These are phyloP conservation scores for Eremophila alpestris DNA, from an alignment of 2,797 vertebrate genomes.

Conservation along the genomic window DNA sequence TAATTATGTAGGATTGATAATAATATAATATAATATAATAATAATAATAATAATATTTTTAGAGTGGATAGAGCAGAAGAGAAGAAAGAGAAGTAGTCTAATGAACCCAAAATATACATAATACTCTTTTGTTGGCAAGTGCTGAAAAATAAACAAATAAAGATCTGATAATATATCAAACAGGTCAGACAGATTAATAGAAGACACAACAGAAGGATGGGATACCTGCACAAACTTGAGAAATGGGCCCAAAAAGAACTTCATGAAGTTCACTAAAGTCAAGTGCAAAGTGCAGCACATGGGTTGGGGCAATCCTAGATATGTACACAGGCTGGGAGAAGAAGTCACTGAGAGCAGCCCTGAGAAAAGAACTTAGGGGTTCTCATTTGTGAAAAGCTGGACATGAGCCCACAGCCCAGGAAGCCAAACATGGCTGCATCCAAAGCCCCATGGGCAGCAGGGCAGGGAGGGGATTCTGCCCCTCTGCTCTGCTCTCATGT, in stretches of 20 bases:
- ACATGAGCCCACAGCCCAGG: background rate
- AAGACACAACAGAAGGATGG: background rate
- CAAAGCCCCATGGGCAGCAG: background rate
- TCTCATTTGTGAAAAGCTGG: rapidly evolving
- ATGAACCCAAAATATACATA: background rate
- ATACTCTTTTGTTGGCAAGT: background rate
- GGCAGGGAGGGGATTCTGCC: background rate
- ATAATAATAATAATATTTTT: background rate
- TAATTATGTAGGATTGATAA: background rate
- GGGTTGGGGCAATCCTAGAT: background rate
- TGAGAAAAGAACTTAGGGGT: background rate
- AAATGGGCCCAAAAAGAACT: background rate
- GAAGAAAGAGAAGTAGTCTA: background rate
- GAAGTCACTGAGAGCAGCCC: background rate
- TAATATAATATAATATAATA: no score
- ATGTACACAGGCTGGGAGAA: background rate
- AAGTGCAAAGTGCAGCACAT: background rate
- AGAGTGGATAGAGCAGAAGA: background rate
- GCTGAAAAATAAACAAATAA: background rate
- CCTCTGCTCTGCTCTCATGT: background rate
- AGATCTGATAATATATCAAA: background rate
- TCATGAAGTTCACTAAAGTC: background rate
- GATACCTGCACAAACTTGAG: background rate
- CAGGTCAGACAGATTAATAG: background rate
- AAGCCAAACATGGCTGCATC: background rate